Evolutionary conservation across 1,140 invertebrate genomes (phyloP).

Genomic region (Philopotamus ludificatus): DNA sequence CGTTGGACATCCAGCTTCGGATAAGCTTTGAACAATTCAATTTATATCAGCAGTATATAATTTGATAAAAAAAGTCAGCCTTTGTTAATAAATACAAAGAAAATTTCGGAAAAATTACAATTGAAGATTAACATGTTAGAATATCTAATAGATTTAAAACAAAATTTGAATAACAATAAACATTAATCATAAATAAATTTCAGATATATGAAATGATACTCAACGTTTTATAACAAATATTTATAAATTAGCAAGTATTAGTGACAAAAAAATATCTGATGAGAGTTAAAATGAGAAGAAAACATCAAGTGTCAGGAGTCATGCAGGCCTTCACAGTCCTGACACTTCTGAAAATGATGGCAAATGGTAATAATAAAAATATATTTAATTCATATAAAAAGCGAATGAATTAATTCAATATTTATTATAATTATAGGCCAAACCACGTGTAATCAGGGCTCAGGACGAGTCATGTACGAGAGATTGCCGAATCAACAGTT

Average conservation of each 20-base stretch:
- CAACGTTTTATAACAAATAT: constrained; percentile 23
- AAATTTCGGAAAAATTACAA: too few relatives aligned
- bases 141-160: too few relatives aligned
- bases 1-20: too few relatives aligned
- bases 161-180: too few relatives aligned
- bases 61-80: too few relatives aligned
- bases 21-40: too few relatives aligned
- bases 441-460: constrained; percentile 86
- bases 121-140: too few relatives aligned
- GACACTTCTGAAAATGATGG: constrained; percentile 81
- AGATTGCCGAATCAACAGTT: constrained; percentile 84
- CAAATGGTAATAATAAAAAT: constrained; percentile 64
- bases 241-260: not conserved
- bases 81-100: too few relatives aligned
- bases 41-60: too few relatives aligned
- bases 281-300: constrained; percentile 55
- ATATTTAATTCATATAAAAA: constrained; percentile 21
- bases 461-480: constrained; percentile 84
- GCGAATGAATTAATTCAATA: not conserved
- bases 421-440: constrained; percentile 61
- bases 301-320: constrained; percentile 64
- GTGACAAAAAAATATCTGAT: constrained; percentile 12
- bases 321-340: constrained; percentile 82
- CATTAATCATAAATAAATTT: too few relatives aligned
- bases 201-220: constrained; percentile 21